Base-by-base conservation (phyloP, 2,888 invertebrate genomes). In the Cheilosia urbana region DNA sequence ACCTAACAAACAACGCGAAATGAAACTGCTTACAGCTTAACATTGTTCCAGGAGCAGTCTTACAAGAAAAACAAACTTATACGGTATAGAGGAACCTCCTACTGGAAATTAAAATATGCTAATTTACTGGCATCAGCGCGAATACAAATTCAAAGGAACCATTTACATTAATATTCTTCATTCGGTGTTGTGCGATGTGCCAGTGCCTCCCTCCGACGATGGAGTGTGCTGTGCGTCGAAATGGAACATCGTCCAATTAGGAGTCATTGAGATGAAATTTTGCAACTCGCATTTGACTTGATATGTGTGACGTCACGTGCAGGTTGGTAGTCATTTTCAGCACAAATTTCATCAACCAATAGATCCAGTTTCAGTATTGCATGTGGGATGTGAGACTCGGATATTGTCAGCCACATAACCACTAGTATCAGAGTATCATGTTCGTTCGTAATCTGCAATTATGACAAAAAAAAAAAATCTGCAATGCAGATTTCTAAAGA, bases 101-200 rank as follows among this genome's bases (percentile, higher is more conserved):
- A 13, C 34, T 51, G 45, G 40, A 60, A 78, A 82, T 82, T 77
- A 66, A 77, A 78, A 72, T 82, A 77, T 82, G 77, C 77, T 78
- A 78, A 82, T 82, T 40, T 51, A 60, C 45, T 65, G 53, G 37
- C 71, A 71, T 53, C 40, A 55, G n/a, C 55, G 57, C 27, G 69
- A 81, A 76, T 63, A 71, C 45, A 82, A 72, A 78, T 80, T 69
- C 57, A 58, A 66, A 21, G 40, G 73, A 75, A 68, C 30, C 69
- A 69, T 69, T 81, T 69, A 49, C 76, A 69, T 66, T 40, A 65
- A 71, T 66, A 66, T 76, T 58, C 15, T n/a, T 42, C 58, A 45
- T 66, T 37, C 13, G 3, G 37, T 13, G 11, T 37, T 53, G 13
- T 17, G 24, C 24, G 3, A 0, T 2, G 24, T 24, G 27, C 13